Percentiles rank a stretch among this genome's conserved stretches.
phyloP scores from a whole-genome alignment of 2,797 vertebrate species.

The Tadarida brasiliensis region DNA sequence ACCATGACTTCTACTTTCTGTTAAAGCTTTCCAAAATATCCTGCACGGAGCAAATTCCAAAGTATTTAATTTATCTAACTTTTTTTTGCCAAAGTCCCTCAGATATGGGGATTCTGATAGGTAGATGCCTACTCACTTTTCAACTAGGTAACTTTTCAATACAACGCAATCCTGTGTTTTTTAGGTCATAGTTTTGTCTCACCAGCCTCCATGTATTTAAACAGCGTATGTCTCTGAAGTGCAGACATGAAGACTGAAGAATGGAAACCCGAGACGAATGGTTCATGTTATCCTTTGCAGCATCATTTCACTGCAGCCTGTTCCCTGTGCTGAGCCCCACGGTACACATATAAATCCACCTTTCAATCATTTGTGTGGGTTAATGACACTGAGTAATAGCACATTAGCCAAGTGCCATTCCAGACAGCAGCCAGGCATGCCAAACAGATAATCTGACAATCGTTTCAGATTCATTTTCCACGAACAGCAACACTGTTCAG shows the following conservation, averaged over 20 bases:
- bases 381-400: constrained; percentile 92
- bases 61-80: constrained; percentile 54
- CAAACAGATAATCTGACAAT: constrained; percentile 91
- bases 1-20: constrained; percentile 30
- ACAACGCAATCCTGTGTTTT: background rate
- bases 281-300: constrained; percentile 72
- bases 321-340: constrained; percentile 79
- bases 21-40: constrained; percentile 56
- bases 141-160: constrained; percentile 71
- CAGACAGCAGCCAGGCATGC: constrained; percentile 90
- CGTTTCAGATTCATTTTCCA: constrained; percentile 89
- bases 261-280: background rate
- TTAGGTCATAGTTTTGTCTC: constrained; percentile 25
- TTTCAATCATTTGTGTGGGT: constrained; percentile 88
- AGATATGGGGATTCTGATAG: background rate
- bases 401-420: constrained; percentile 90
- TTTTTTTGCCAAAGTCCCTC: background rate
- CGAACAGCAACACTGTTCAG: constrained; percentile 88
- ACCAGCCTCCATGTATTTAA: constrained; percentile 63
- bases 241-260: constrained; percentile 53
- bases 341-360: constrained; percentile 87
- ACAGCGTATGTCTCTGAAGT: constrained; percentile 47
- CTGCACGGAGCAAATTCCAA: constrained; percentile 71
- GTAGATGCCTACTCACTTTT: constrained; percentile 55
- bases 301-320: constrained; percentile 75